A percentile compares a stretch with the other conserved stretches of the same genome.
Conservation (phyloP, 2,113 vertebrate species). For the Kryptolebias marmoratus region DNA sequence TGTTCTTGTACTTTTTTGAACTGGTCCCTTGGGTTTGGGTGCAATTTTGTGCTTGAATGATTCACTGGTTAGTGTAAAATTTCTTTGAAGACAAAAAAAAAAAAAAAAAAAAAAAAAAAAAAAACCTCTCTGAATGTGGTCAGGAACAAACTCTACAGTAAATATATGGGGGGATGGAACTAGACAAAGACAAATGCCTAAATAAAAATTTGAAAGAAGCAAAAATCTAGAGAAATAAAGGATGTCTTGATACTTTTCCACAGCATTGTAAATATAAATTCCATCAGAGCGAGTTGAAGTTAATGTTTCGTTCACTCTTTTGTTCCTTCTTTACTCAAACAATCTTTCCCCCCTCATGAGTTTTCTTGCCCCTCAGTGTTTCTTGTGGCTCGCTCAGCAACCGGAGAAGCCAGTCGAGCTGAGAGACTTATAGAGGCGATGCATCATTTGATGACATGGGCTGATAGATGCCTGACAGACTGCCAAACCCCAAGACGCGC, state of each 20-base stretch:
- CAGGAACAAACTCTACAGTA: not conserved
- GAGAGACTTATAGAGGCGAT: conserved; percentile 36
- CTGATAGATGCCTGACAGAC: conserved; percentile 61
- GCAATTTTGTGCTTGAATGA: too few relatives aligned
- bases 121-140: not conserved
- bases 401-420: conserved; percentile 25
- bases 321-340: conserved; percentile 3
- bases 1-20: too few relatives aligned
- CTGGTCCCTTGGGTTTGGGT: too few relatives aligned
- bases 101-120: too few relatives aligned
- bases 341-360: not conserved
- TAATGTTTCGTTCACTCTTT: conserved; percentile 8
- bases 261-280: conserved; percentile 13
- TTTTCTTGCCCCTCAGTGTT: conserved; percentile 1
- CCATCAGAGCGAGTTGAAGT: not conserved
- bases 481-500: conserved; percentile 53
- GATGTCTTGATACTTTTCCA: not conserved
- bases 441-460: conserved; percentile 52
- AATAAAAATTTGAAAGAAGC: conserved; percentile 1
- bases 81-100: not conserved
- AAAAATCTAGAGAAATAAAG: not conserved
- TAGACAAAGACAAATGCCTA: conserved; percentile 16
- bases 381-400: conserved; percentile 24
- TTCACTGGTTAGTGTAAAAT: too few relatives aligned
- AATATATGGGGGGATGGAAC: not conserved